These are phyloP conservation scores for Ammodytes marinus DNA, from an alignment of 2,113 vertebrate genomes.

Conservation along the genomic window DNA sequence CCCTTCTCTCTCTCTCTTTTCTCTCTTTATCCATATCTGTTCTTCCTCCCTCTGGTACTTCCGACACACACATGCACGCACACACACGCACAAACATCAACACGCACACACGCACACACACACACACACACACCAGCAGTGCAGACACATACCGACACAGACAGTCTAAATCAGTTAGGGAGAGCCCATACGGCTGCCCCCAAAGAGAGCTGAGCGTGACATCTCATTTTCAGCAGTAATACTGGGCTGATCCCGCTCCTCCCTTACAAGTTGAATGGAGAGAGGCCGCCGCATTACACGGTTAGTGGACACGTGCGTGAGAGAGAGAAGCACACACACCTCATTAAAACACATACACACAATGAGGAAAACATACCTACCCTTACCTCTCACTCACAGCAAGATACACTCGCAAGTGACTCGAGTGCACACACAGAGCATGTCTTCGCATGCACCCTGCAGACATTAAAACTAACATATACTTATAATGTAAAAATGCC, in stretches of 20 bases:
- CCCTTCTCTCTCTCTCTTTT: not conserved
- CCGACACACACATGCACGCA: constrained; percentile 26
- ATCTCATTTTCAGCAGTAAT: constrained; percentile 62
- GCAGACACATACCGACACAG: constrained; percentile 16
- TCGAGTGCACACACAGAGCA: not conserved
- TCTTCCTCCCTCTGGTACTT: constrained; percentile 27
- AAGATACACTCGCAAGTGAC: constrained; percentile 6
- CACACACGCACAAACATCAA: not conserved
- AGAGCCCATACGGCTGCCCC: constrained; percentile 32
- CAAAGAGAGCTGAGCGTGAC: constrained; percentile 48
- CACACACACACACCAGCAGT: constrained; percentile 32
- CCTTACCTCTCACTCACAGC: not conserved
- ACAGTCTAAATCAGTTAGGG: constrained; percentile 53
- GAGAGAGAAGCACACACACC: not conserved
- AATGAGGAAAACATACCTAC: not conserved
- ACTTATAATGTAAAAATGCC: not conserved
- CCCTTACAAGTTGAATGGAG: constrained; percentile 28
- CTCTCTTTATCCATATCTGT: not conserved
- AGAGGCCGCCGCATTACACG: constrained; percentile 14
- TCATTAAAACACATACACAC: not conserved
- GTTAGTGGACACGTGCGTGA: not conserved
- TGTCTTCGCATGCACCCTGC: constrained; percentile 12
- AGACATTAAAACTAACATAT: constrained; percentile 40
- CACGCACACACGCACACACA: constrained; percentile 14
- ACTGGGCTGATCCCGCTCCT: constrained; percentile 41